Conservation (phyloP, 2,797 vertebrate genomes). For the Fundulus diaphanus region DNA sequence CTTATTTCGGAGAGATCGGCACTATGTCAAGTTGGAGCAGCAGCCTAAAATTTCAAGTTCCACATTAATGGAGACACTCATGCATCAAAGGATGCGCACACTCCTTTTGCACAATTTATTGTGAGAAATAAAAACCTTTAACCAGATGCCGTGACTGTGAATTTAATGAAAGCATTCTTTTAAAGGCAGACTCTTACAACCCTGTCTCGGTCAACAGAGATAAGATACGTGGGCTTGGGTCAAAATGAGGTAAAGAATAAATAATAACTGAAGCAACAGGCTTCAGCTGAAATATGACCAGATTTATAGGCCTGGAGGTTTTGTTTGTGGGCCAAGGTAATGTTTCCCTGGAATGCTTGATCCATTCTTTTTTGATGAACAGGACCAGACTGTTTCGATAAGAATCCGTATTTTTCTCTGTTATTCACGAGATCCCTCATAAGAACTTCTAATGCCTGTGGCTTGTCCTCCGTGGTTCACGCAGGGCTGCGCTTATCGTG, state of each 20-base stretch:
- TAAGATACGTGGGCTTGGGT: slow-evolving; percentile 41
- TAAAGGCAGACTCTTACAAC: slow-evolving; percentile 25
- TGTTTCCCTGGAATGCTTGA: slow-evolving; percentile 62
- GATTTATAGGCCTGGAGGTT: slow-evolving; percentile 57
- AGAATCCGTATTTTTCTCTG: slow-evolving; percentile 35
- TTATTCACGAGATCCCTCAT: slow-evolving; percentile 28
- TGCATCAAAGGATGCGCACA: neutral
- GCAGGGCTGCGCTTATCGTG: slow-evolving; percentile 32
- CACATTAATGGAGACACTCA: neutral
- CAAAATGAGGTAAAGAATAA: slow-evolving; percentile 55
- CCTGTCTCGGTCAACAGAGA: slow-evolving; percentile 25
- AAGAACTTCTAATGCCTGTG: slow-evolving; percentile 23
- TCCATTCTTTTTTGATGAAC: slow-evolving; percentile 54
- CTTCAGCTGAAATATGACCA: slow-evolving; percentile 42
- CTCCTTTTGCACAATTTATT: neutral
- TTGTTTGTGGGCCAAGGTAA: slow-evolving; percentile 58
- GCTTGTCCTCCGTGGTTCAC: slow-evolving; percentile 32
- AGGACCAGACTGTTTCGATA: slow-evolving; percentile 66
- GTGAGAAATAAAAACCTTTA: slow-evolving; percentile 4
- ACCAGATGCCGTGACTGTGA: neutral
- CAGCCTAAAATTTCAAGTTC: neutral
- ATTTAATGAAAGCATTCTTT: slow-evolving; percentile 41
- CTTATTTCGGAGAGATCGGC: neutral
- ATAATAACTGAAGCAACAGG: slow-evolving; percentile 49
- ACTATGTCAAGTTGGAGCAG: neutral